These are phyloP conservation scores for Apodemia mormo DNA, from an alignment of 2,888 invertebrate genomes.

Conservation along the genomic window DNA sequence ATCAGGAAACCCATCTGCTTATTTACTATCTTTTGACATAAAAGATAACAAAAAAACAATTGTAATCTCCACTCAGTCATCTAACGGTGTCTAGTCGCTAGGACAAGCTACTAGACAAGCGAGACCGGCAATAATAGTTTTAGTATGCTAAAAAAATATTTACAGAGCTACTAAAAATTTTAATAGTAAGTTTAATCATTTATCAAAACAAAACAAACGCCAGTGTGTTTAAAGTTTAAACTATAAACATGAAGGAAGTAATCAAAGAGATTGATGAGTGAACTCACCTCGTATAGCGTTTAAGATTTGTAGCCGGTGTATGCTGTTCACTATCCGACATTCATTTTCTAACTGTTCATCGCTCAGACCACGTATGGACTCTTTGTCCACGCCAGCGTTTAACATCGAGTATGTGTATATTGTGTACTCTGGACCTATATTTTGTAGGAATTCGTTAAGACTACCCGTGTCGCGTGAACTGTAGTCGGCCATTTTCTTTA, in stretches of 20 bases:
- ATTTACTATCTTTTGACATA: no score
- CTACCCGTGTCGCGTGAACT: slow-evolving; percentile 96
- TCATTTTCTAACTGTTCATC: slow-evolving; percentile 96
- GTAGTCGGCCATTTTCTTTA: slow-evolving; percentile 98
- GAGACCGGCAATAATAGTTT: no score
- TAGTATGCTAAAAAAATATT: background rate
- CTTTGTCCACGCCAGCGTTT: slow-evolving; percentile 96
- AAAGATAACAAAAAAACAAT: no score
- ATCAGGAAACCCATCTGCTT: no score
- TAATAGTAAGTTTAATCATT: background rate
- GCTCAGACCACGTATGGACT: slow-evolving; percentile 90
- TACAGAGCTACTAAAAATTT: background rate
- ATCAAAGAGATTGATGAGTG: slow-evolving; percentile 12
- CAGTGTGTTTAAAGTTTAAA: background rate
- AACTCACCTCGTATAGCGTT: slow-evolving; percentile 89
- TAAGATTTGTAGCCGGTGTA: slow-evolving; percentile 94
- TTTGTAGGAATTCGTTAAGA: slow-evolving; percentile 91
- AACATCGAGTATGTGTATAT: slow-evolving; percentile 98
- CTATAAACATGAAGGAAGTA: slow-evolving; percentile 5
- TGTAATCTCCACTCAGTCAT: no score
- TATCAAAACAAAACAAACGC: background rate
- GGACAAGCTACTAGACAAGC: no score
- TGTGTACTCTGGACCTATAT: slow-evolving; percentile 93
- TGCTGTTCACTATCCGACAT: slow-evolving; percentile 96
- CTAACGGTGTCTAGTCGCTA: no score